Conservation (phyloP, 2,797 vertebrate genomes). For the Sebastes kiyomatsui region DNA sequence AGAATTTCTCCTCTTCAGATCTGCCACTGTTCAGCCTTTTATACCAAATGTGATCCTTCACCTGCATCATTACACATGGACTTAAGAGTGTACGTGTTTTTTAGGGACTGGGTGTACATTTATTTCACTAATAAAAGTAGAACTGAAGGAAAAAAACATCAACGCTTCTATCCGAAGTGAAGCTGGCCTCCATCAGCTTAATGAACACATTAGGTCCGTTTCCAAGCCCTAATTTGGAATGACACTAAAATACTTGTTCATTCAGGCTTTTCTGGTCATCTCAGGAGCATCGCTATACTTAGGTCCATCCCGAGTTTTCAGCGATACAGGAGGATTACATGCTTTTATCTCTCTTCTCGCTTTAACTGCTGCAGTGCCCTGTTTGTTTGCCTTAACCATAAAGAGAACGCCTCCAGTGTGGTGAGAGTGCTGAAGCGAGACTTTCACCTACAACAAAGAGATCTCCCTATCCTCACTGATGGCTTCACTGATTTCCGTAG, state of each 20-base stretch:
- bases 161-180: neutral
- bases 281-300: slow-evolving; percentile 41
- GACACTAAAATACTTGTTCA: slow-evolving; percentile 22
- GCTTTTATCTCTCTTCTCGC: slow-evolving; percentile 37
- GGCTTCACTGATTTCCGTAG: slow-evolving; percentile 2
- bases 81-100: neutral
- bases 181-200: neutral
- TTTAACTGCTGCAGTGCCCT: slow-evolving; percentile 21
- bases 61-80: neutral
- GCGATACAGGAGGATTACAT: slow-evolving; percentile 22
- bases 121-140: neutral
- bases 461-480: slow-evolving; percentile 11
- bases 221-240: slow-evolving; percentile 11
- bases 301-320: slow-evolving; percentile 36
- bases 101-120: neutral
- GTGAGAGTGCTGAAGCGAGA: slow-evolving; percentile 20
- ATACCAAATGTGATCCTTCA: too few relatives aligned
- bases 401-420: slow-evolving; percentile 18
- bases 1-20: neutral
- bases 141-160: neutral
- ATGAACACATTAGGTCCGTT: slow-evolving; percentile 9
- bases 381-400: slow-evolving; percentile 30
- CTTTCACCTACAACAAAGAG: slow-evolving; percentile 29
- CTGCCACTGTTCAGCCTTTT: neutral
- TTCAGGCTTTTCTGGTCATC: slow-evolving; percentile 43